Evolutionary conservation across 2,888 invertebrate genomes (phyloP).

Genomic region (Agriopis leucophaearia): DNA sequence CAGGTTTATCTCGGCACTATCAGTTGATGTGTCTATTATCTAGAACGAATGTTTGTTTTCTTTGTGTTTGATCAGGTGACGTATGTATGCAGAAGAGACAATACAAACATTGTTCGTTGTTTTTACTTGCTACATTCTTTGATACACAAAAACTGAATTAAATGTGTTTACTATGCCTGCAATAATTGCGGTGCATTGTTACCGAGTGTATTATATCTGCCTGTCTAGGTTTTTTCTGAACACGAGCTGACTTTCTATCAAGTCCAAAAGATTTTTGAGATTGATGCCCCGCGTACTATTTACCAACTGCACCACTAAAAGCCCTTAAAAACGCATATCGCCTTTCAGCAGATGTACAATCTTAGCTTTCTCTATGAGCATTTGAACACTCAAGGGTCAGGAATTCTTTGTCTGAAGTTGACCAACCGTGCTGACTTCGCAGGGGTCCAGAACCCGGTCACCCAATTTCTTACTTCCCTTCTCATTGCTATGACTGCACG

Average conservation of each 20-base stretch:
- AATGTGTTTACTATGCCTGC: conserved; percentile 11
- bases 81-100: conserved; percentile 33
- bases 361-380: conserved; percentile 64
- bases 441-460: conserved; percentile 80
- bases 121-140: conserved; percentile 35
- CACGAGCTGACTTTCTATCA: not conserved
- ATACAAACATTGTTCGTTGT: conserved; percentile 34
- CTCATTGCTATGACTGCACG: conserved; percentile 61
- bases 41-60: conserved; percentile 33
- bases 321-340: conserved; percentile 47
- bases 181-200: conserved; percentile 19
- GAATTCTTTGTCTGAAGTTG: conserved; percentile 80
- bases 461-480: conserved; percentile 79
- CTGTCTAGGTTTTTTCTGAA: not conserved
- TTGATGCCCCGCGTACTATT: conserved; percentile 53
- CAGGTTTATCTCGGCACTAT: conserved; percentile 27
- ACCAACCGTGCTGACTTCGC: conserved; percentile 75
- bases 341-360: conserved; percentile 67
- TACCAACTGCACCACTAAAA: conserved; percentile 49
- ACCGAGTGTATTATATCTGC: not conserved
- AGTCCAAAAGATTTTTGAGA: conserved; percentile 6
- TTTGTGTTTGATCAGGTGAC: conserved; percentile 33
- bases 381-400: conserved; percentile 68
- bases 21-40: conserved; percentile 25
- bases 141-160: conserved; percentile 14